Evolutionary conservation across 2,888 invertebrate genomes (phyloP).

Genomic region (Leucophenga maculata): DNA sequence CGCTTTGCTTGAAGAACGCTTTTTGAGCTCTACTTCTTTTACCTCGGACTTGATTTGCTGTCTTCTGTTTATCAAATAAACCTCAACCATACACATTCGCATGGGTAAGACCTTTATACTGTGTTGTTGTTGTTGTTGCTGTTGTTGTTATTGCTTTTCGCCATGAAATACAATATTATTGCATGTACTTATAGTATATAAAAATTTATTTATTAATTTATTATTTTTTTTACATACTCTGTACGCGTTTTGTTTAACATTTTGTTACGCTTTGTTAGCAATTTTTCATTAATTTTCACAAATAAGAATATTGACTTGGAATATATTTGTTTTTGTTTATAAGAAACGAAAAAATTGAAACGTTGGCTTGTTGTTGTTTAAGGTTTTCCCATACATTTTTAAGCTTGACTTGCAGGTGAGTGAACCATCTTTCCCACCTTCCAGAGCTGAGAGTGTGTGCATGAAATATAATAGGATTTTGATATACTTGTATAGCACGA

Average conservation of each 20-base stretch:
- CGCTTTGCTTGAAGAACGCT: too few relatives aligned
- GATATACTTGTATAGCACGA: background rate
- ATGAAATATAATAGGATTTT: too few relatives aligned
- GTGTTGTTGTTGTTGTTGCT: too few relatives aligned
- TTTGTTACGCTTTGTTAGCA: conserved; percentile 8
- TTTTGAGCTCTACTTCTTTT: background rate
- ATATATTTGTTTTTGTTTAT: too few relatives aligned
- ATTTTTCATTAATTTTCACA: background rate
- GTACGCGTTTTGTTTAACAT: background rate
- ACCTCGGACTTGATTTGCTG: background rate
- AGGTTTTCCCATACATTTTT: too few relatives aligned
- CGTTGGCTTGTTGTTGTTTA: too few relatives aligned
- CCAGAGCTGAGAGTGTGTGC: too few relatives aligned
- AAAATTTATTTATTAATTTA: background rate
- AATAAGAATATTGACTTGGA: too few relatives aligned
- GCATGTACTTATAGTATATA: background rate
- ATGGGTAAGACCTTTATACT: too few relatives aligned
- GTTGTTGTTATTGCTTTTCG: background rate
- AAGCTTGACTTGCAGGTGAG: too few relatives aligned
- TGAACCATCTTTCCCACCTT: too few relatives aligned
- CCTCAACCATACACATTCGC: background rate
- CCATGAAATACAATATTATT: background rate
- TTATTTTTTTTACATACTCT: background rate
- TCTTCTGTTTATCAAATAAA: background rate
- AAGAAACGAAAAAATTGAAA: too few relatives aligned